Percentiles rank a stretch among this genome's conserved stretches.
phyloP scores from a whole-genome alignment of 92 coral and sea anemone species.

The Phenganax subtilis region DNA sequence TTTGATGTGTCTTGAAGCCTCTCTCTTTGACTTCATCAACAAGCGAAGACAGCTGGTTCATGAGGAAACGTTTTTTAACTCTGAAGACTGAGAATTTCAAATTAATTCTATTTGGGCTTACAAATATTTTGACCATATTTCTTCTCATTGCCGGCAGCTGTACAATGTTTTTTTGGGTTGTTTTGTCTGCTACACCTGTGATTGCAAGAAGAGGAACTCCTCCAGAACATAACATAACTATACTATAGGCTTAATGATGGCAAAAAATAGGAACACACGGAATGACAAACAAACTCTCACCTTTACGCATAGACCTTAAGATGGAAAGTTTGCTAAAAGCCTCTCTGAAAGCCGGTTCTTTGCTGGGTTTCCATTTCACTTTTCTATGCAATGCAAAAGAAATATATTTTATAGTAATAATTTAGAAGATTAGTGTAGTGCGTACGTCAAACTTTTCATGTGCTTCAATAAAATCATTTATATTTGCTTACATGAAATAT shows the following conservation, averaged over 20 bases:
- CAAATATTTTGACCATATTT: not conserved
- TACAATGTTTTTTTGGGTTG: not conserved
- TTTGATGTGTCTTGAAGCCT: no score
- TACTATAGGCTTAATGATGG: not conserved
- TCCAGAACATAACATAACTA: not conserved
- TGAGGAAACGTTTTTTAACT: not conserved
- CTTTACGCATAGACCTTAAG: not conserved
- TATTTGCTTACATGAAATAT: not conserved
- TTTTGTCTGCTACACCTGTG: not conserved
- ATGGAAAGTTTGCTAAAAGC: not conserved
- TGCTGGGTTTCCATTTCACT: not conserved
- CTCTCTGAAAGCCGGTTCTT: not conserved
- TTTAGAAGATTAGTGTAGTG: not conserved
- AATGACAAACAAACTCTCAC: not conserved
- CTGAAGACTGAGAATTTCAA: not conserved
- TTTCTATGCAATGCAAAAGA: not conserved
- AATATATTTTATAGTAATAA: not conserved
- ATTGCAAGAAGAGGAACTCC: conserved; percentile 27
- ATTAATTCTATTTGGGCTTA: not conserved
- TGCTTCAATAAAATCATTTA: not conserved
- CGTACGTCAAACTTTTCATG: not conserved
- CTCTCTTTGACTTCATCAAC: no score
- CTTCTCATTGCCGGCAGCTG: not conserved
- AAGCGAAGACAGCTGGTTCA: not conserved
- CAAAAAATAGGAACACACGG: not conserved